Evolutionary conservation across 2,797 vertebrate species (phyloP), one percentile per base, ranked within the genome.

Genomic region (Echeneis naucrates): DNA sequence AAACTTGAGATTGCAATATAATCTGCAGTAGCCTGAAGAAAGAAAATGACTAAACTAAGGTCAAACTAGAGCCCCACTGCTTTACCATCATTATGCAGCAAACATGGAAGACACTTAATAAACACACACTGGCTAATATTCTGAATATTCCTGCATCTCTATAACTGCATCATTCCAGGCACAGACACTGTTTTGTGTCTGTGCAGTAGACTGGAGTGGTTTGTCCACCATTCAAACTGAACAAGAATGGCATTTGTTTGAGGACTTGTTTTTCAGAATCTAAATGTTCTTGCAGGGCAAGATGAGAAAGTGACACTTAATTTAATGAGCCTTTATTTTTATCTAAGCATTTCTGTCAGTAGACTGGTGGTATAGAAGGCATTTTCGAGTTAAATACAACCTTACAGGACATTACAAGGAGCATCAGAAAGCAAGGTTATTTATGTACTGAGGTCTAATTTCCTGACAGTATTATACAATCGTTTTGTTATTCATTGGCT

Each of bases 121-220:
- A 81, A 78, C 83, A 80, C 78, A 64, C 32, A 10, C 47, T 68
- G 68, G 63, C 60, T 82, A 76, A 79, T 44, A 69, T 60, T 68
- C 8, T 21, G 55, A 76, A 69, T 67, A 27, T 54, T 78, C 70
- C 75, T 68, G 40, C 51, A 78, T 44, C 71, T 90, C 80, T 81
- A n/a, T n/a, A n/a, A n/a, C n/a, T n/a, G n/a, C n/a, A n/a, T 30
- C 50, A 52, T n/a, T 84, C 69, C 56, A 38, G 12, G 54, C 52
- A 51, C 48, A 59, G 9, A 62, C 11, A 16, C 50, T 21, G 45
- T 19, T 65, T 13, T 67, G 30, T 44, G 52, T 33, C 52, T 2
- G 9, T 44, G 59, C 55, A 52, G 32, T 45, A 16, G 12, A 16
- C 2, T 55, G 30, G 14, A 72, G 35, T 27, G 40, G 27, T 44